Base-by-base conservation (phyloP, 2,113 vertebrate genomes). In the Ammodytes dubius region DNA sequence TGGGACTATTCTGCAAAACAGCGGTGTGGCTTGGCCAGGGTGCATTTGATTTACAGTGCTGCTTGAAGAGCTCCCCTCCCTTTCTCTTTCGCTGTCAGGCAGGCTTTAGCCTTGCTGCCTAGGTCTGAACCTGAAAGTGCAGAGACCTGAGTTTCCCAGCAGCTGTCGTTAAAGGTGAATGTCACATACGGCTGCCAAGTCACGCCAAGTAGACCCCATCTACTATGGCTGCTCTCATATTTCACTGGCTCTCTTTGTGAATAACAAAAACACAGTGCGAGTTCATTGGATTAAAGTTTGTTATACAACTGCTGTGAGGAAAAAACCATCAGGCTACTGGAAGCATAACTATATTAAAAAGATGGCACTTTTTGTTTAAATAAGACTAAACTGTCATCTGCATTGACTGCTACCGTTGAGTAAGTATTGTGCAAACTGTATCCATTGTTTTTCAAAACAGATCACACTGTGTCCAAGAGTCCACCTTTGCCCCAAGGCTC, bases 31-130 rank as follows among this genome's bases (percentile, higher is more conserved):
- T 88, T 80, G 81, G 46, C 70, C 65, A 76, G 80, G 89, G 88
- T 82, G 92, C 85, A 90, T 91, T 93, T 96, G 95, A 95, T 94
- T 95, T 95, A 95, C 91, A 94, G 91, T 87, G 52, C 56, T 71
- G 71, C 93, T 93, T 91, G 27, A 27, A 27, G 27, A 27, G 27
- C 72, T 92, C 93, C 91, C 88, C 90, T 95, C 92, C 90, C 87
- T 83, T 57, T 83, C 88, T 88, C 46, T 35, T 53, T 82, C 89
- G 84, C 19, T 58, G 46, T 68, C 53, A 83, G 82, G 77, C 83
- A 70, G 19, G 43, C 50, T 79, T 58, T 84, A 75, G 78, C 17
- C 1, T 81, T 7, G 76, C 40, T 93, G 93, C 93, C 92, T 95
- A 83, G 79, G 86, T 74, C 64, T 95, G 88, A 96, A 95, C 93